Evolutionary conservation across 2,888 invertebrate genomes (phyloP), one percentile per base, ranked within the genome.

Genomic region (Macrophya annulata): DNA sequence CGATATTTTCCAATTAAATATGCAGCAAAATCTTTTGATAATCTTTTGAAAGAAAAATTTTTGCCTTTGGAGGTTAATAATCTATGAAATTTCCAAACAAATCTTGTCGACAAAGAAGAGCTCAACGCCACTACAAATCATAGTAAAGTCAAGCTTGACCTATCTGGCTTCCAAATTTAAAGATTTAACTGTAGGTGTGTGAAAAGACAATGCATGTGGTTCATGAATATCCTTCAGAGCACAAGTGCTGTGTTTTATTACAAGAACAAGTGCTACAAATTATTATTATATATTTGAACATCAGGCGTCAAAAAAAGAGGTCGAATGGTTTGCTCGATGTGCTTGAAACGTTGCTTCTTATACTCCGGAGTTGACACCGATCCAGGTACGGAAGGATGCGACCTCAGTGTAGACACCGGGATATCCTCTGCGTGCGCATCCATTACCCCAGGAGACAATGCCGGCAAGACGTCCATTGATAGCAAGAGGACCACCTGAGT

Each of bases 381-480:
- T 90, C 92, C 92, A 92, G 4, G 88, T 89, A 0, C 95, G 94
- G 93, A 94, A 95, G 0, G 94, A 94, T 0, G 95, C 94, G 0
- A 95, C 91, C 0, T 95, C 95, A 15, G 94, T 94, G 10, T 95
- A 92, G 79, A 94, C 94, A 4, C 94, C 94, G 0, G 94, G 92
- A 81, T 92, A 88, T 0, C 94, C 93, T 0, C 94, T 86, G 0
- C 93, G 93, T 4, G 94, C 95, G 9, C 95, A 95, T 17, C 95
- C 95, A 84, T 94, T 94, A 84, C 95, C 95, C 95, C 95, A 92
- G 0, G 92, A 92, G 1, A 91, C 90, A 65, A 93, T 43, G 9
- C 92, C 92, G 40, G 88, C 89, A 1, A 89, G 89, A 12, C 88
- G 86, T 17, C 88, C 89, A 0, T 68, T 43, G 31, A 92, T 85